Evolutionary conservation across 2,797 vertebrate genomes (phyloP).

Genomic region (Triplophysa bombifrons): DNA sequence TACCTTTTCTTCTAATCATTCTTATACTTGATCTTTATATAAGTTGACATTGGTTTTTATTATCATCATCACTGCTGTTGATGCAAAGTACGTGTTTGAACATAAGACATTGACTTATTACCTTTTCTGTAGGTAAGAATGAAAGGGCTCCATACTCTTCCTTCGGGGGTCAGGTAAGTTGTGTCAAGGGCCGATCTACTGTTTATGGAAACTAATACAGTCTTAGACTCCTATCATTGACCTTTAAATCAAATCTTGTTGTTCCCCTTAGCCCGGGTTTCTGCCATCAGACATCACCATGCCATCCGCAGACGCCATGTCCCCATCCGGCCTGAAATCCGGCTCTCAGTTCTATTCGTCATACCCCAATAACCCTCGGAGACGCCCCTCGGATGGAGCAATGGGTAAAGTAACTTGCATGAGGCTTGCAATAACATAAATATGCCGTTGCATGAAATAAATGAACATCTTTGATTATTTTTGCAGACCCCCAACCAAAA

Average conservation of each 20-base stretch:
- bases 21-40: no score
- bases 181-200: not conserved
- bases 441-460: not conserved
- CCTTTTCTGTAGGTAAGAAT: constrained; percentile 82
- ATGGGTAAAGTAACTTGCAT: constrained; percentile 76
- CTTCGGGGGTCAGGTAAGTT: constrained; percentile 85
- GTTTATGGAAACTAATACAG: not conserved
- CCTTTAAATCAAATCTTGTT: constrained; percentile 37
- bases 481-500: constrained; percentile 90
- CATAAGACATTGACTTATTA: not conserved
- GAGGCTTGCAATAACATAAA: no score
- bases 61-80: not conserved
- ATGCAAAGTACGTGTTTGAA: not conserved
- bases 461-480: constrained; percentile 18
- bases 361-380: constrained; percentile 88
- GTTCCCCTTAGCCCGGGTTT: constrained; percentile 82
- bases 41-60: not conserved
- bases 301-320: constrained; percentile 88
- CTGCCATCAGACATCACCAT: constrained; percentile 90
- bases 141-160: constrained; percentile 86
- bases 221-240: not conserved
- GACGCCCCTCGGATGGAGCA: constrained; percentile 88
- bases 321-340: constrained; percentile 89
- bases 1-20: no score
- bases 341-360: constrained; percentile 89